Conservation (phyloP, 1,140 invertebrate species). For the Cepaea nemoralis region DNA sequence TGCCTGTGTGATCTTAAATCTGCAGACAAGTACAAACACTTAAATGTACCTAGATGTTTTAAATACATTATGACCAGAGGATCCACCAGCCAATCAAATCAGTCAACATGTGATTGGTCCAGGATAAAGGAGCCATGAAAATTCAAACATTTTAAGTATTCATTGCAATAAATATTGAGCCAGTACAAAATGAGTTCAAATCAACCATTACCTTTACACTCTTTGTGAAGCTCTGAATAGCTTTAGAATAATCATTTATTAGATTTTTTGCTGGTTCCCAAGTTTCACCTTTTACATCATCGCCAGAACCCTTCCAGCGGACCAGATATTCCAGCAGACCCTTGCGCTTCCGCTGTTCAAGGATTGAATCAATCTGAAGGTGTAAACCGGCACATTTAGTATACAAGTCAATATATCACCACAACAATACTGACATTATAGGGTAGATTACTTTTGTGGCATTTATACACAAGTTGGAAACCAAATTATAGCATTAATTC, state of each 20-base stretch:
- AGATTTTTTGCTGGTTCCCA: conserved; percentile 34
- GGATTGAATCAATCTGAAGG: conserved; percentile 34
- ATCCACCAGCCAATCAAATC: background rate
- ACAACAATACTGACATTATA: too few species aligned
- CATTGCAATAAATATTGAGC: background rate
- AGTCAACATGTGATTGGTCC: background rate
- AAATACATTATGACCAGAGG: too few species aligned
- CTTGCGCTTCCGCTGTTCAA: conserved; percentile 30
- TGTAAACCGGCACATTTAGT: too few species aligned
- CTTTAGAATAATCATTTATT: conserved; percentile 22
- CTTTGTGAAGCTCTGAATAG: conserved; percentile 25
- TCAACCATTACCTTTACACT: background rate
- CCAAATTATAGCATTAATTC: too few species aligned
- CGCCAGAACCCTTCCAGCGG: conserved; percentile 34
- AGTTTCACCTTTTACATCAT: background rate
- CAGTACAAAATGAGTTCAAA: too few species aligned
- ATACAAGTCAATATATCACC: too few species aligned
- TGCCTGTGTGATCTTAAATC: too few species aligned
- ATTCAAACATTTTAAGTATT: background rate
- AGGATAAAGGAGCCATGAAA: background rate
- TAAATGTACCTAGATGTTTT: too few species aligned
- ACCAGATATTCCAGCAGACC: conserved; percentile 36
- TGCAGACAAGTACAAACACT: too few species aligned
- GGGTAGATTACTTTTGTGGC: too few species aligned
- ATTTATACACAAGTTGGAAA: too few species aligned